These are phyloP conservation scores for Phaenicophaeus curvirostris DNA, from an alignment of 2,797 vertebrate species.

Conservation along the genomic window DNA sequence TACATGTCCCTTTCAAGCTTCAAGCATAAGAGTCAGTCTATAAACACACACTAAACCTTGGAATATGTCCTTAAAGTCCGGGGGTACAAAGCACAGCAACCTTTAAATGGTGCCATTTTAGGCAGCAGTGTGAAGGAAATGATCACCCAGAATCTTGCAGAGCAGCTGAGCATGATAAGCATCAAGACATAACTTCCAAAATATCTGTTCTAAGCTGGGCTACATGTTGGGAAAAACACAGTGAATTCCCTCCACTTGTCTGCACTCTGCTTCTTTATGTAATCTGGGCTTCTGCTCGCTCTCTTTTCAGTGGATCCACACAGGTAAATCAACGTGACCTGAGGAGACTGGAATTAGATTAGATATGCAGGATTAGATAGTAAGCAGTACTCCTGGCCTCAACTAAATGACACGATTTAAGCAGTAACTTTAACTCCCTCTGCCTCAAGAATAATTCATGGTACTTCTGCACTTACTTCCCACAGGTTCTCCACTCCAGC, in stretches of 20 bases:
- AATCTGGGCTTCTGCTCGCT: not conserved
- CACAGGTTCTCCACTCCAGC: conserved; percentile 93
- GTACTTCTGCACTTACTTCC: conserved; percentile 85
- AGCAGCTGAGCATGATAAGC: not conserved
- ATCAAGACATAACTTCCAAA: not conserved
- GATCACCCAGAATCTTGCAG: not conserved
- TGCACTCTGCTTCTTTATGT: not conserved
- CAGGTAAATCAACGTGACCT: not conserved
- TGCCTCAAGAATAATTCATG: not conserved
- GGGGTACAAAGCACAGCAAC: not conserved
- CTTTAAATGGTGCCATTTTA: not conserved
- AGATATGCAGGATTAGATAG: not conserved
- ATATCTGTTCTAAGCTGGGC: not conserved
- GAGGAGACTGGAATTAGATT: not conserved
- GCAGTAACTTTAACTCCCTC: not conserved
- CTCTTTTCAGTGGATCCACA: not conserved
- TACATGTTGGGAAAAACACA: not conserved
- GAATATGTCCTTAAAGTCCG: not conserved
- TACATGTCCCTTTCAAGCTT: not conserved
- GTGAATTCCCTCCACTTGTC: not conserved
- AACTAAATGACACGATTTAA: not conserved
- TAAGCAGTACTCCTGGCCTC: not conserved
- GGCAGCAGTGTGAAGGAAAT: not conserved
- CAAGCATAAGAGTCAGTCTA: not conserved
- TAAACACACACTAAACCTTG: not conserved